These are phyloP conservation scores for Pollimyrus isidori DNA, from an alignment of 2,113 vertebrate genomes.

Conservation along the genomic window DNA sequence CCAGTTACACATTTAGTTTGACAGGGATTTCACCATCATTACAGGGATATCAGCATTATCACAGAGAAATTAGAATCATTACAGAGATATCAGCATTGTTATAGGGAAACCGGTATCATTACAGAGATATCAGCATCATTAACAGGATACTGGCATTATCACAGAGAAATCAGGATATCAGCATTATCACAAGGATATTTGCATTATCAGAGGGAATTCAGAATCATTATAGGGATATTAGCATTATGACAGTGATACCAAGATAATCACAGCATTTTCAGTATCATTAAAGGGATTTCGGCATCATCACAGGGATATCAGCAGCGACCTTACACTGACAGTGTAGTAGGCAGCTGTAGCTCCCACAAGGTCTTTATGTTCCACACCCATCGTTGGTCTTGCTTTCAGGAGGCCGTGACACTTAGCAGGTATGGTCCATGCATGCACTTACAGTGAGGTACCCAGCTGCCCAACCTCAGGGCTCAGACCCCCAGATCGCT, in stretches of 20 bases:
- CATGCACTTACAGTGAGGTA: not conserved
- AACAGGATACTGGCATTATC: not conserved
- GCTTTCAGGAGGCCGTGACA: not conserved
- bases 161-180: too few relatives aligned
- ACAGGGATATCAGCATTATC: too few relatives aligned
- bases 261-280: not conserved
- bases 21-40: not conserved
- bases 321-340: not conserved
- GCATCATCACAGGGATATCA: not conserved
- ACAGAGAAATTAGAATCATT: too few relatives aligned
- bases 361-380: not conserved
- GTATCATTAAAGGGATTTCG: not conserved
- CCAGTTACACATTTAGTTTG: not conserved
- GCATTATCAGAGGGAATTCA: not conserved
- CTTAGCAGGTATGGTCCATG: not conserved
- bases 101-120: not conserved
- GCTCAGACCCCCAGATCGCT: constrained; percentile 53
- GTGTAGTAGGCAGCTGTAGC: not conserved
- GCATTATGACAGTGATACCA: not conserved
- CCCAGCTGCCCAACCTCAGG: not conserved
- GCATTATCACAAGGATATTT: not conserved
- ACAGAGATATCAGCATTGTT: not conserved
- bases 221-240: not conserved
- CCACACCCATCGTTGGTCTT: not conserved
- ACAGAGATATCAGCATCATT: not conserved